phyloP scores from a whole-genome alignment of 2,888 invertebrate species.

The Ptychoptera albimana region DNA sequence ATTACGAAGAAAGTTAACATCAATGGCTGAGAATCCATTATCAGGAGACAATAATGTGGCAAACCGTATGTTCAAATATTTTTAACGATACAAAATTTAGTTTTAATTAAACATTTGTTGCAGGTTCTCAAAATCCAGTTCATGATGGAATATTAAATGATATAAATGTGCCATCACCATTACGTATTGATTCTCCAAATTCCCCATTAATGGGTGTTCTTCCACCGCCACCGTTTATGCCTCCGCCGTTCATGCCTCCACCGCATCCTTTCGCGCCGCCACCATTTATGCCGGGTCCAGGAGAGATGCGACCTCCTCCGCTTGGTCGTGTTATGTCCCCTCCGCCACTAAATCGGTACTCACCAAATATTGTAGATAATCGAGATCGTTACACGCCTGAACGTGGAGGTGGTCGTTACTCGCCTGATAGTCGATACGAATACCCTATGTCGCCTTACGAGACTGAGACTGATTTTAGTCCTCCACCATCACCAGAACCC shows the following conservation, averaged over 20 bases:
- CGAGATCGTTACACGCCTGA: constrained; percentile 28
- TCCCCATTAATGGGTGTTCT: constrained; percentile 35
- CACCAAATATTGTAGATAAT: constrained; percentile 19
- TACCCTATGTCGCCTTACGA: constrained; percentile 34
- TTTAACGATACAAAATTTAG: background rate
- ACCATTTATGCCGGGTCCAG: constrained; percentile 34
- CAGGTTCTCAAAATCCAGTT: background rate
- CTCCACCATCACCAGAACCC: constrained; percentile 41
- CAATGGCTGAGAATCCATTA: constrained; percentile 17
- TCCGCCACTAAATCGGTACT: constrained; percentile 26
- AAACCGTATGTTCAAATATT: constrained; percentile 14
- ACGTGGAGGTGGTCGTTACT: constrained; percentile 30
- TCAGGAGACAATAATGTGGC: constrained; percentile 13
- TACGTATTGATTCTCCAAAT: constrained; percentile 27
- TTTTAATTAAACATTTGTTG: constrained; percentile 5
- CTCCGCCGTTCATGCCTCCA: constrained; percentile 48
- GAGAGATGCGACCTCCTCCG: constrained; percentile 37
- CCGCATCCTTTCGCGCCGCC: constrained; percentile 41
- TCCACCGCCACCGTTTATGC: constrained; percentile 40
- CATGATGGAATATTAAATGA: constrained; percentile 13
- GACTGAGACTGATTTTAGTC: constrained; percentile 52
- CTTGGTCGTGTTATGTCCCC: constrained; percentile 39
- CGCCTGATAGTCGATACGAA: constrained; percentile 35
- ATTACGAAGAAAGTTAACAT: constrained; percentile 40
- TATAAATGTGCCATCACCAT: constrained; percentile 23